Base-by-base conservation (phyloP, 2,888 invertebrate genomes). In the Thyatira batis region DNA sequence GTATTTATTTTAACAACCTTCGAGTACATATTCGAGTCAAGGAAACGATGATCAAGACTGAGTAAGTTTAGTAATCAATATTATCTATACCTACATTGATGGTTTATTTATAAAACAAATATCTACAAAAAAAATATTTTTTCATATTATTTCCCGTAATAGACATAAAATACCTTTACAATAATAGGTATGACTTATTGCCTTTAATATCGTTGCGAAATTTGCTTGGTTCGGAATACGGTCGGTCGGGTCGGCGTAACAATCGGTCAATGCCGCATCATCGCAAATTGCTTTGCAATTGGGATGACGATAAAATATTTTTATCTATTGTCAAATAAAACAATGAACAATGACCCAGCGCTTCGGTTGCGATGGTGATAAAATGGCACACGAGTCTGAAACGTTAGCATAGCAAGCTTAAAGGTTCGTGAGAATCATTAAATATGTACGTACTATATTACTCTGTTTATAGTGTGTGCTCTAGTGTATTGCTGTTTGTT, bases 1-100 rank as follows among this genome's bases (percentile, higher is more conserved):
- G 25, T 48, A 28, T 57, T 63, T 53, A 62, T 69, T 64, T 64
- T 64, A 61, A 53, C 62, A 49, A 55, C 60, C 53, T 63, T 39
- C 39, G 17, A 23, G 23, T 23, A 23, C 23, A 23, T 4, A 23
- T 3, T 4, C 23, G 23, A 23, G 3, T 23, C 3, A 23, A 4
- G 6, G 23, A 23, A 23, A 6, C 23, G 6, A 23, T 23, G 23
- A 23, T 23, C 23, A 23, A 23, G 6, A 23, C 23, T 4, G 3
- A 23, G 3, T 23, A 23, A 23, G 3, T 23, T 4, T 23, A 23
- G 23, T n/a, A n/a, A n/a, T n/a, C n/a, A n/a, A n/a, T n/a, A n/a
- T n/a, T n/a, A n/a, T n/a, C n/a, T n/a, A n/a, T n/a, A n/a, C n/a
- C n/a, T n/a, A n/a, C n/a, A n/a, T n/a, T n/a, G n/a, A n/a, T n/a